phyloP scores from a whole-genome alignment of 2,888 invertebrate species.

The Helobdella robusta region DNA sequence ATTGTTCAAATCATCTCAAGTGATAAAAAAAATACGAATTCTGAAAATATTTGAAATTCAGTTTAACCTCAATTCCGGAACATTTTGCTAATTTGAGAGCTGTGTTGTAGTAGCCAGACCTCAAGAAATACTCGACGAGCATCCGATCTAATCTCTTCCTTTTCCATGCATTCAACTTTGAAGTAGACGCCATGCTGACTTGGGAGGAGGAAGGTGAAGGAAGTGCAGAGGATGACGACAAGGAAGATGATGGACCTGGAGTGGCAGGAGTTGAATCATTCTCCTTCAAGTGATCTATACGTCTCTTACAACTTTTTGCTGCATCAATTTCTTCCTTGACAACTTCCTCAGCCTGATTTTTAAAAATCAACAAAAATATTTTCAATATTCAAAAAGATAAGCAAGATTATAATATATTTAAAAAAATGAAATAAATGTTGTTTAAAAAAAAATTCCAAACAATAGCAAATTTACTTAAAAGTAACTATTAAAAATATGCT shows the following conservation, averaged over 20 bases:
- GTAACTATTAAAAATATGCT: no score
- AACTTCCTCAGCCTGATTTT: constrained; percentile 68
- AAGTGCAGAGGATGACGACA: no score
- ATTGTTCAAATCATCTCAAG: no score
- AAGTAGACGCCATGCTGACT: constrained; percentile 26
- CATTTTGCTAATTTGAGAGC: constrained; percentile 76
- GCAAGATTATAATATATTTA: no score
- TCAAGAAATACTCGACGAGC: constrained; percentile 81
- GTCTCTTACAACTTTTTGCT: constrained; percentile 77
- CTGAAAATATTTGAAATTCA: no score
- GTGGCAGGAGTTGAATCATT: no score
- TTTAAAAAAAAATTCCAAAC: no score
- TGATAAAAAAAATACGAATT: no score
- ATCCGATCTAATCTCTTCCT: constrained; percentile 81
- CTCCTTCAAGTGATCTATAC: constrained; percentile 82
- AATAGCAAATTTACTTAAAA: no score
- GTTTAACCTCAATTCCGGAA: constrained; percentile 53
- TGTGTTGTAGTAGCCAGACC: constrained; percentile 83
- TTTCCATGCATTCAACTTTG: constrained; percentile 63
- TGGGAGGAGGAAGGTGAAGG: no score
- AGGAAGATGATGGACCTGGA: no score
- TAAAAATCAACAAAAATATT: neutral
- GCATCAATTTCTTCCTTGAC: constrained; percentile 82
- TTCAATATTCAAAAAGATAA: neutral
- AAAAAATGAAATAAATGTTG: no score